Evolutionary conservation across 2,888 invertebrate species (phyloP).

Genomic region (Rhopalosiphum nymphaeae): DNA sequence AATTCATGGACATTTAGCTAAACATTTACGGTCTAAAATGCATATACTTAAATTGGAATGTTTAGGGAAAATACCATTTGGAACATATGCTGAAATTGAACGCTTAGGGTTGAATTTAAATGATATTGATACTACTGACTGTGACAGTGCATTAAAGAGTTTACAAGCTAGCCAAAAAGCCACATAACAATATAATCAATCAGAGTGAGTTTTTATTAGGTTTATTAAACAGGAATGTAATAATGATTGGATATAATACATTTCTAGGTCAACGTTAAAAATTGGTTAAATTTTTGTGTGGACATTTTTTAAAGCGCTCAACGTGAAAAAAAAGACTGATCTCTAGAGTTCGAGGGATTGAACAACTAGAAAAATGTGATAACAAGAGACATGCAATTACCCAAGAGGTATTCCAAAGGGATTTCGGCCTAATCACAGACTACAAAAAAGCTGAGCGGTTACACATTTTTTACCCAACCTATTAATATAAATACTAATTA

Average conservation of each 20-base stretch:
- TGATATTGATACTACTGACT: slow-evolving; percentile 96
- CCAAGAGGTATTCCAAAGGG: background rate
- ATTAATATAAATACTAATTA: slow-evolving; percentile 30
- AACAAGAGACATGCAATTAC: slow-evolving; percentile 42
- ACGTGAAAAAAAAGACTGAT: slow-evolving; percentile 60
- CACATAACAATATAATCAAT: slow-evolving; percentile 17
- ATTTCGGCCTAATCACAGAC: slow-evolving; percentile 43
- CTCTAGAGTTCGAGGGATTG: slow-evolving; percentile 60
- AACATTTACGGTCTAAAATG: slow-evolving; percentile 95
- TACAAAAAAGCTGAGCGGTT: slow-evolving; percentile 40
- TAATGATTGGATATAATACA: background rate
- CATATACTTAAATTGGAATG: slow-evolving; percentile 95
- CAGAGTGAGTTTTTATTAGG: background rate
- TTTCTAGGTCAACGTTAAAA: slow-evolving; percentile 27
- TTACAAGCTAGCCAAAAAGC: slow-evolving; percentile 73
- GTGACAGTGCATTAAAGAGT: slow-evolving; percentile 93
- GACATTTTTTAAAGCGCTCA: slow-evolving; percentile 50
- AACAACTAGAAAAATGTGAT: slow-evolving; percentile 65
- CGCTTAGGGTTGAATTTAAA: slow-evolving; percentile 89
- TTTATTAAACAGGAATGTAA: background rate
- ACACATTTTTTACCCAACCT: slow-evolving; percentile 40
- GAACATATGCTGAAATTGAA: slow-evolving; percentile 94
- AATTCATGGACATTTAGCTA: slow-evolving; percentile 96
- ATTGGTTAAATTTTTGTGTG: slow-evolving; percentile 45
- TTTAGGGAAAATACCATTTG: slow-evolving; percentile 91